A percentile compares a stretch with the other conserved stretches of the same genome.
Evolutionary conservation across 2,888 invertebrate species (phyloP).

Genomic region (Clusia tigrina): DNA sequence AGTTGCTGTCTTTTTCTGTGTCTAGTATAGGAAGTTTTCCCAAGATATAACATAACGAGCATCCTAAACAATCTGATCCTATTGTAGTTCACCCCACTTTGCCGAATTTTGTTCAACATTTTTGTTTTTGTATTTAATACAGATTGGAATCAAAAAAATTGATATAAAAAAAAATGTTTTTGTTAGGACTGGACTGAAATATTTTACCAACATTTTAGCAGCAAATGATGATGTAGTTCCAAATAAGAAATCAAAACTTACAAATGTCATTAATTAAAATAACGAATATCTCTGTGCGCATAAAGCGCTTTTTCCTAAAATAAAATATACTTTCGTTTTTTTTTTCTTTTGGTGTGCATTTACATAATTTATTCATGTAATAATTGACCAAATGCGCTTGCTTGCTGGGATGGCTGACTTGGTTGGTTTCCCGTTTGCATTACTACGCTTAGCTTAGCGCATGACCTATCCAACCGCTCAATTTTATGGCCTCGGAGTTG

Average conservation of each 20-base stretch:
- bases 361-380: slow-evolving; percentile 6
- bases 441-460: not conserved
- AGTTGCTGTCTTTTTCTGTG: too few relatives aligned
- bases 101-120: too few relatives aligned
- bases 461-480: not conserved
- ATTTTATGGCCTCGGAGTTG: not conserved
- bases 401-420: not conserved
- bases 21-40: too few relatives aligned
- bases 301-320: not conserved
- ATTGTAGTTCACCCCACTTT: too few relatives aligned
- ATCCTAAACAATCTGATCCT: too few relatives aligned
- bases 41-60: too few relatives aligned
- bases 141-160: too few relatives aligned
- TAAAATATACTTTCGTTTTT: not conserved
- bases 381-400: not conserved
- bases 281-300: not conserved
- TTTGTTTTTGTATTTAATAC: too few relatives aligned
- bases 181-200: too few relatives aligned
- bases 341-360: not conserved
- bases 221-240: too few relatives aligned
- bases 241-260: not conserved
- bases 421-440: not conserved
- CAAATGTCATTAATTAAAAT: slow-evolving; percentile 3
- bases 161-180: too few relatives aligned
- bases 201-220: too few relatives aligned